Percentiles rank a stretch among this genome's conserved stretches.
These are phyloP conservation scores for Eupeodes latifasciatus DNA, from an alignment of 2,888 invertebrate species.

Conservation along the genomic window DNA sequence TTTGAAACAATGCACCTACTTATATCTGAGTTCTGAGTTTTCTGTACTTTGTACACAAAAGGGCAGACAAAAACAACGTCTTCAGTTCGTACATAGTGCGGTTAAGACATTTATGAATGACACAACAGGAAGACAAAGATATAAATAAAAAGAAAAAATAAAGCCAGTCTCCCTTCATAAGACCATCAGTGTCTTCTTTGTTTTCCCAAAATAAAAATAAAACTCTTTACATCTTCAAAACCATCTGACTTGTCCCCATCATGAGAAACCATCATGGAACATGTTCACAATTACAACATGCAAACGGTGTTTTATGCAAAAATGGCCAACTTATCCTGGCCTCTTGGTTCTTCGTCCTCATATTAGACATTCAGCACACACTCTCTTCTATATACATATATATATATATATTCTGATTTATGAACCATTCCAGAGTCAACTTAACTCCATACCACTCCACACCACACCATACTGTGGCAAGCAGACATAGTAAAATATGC, in stretches of 20 bases:
- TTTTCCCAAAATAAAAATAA: conserved; percentile 10
- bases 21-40: no score
- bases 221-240: conserved; percentile 15
- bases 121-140: conserved; percentile 6
- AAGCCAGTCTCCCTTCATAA: conserved; percentile 8
- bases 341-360: conserved; percentile 47
- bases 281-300: conserved; percentile 73
- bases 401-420: conserved; percentile 71
- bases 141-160: background rate
- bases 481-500: conserved; percentile 66
- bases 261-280: conserved; percentile 63
- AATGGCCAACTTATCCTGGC: conserved; percentile 43
- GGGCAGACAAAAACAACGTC: no score
- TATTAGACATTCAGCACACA: conserved; percentile 61
- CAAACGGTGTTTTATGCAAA: conserved; percentile 73
- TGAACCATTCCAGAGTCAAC: conserved; percentile 59
- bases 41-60: no score
- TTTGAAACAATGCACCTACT: no score
- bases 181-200: conserved; percentile 36
- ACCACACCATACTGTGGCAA: conserved; percentile 44
- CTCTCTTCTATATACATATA: conserved; percentile 49
- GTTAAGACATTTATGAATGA: conserved; percentile 11
- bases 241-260: conserved; percentile 62
- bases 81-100: background rate
- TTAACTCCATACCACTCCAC: conserved; percentile 30